Percentiles rank a stretch among this genome's conserved stretches.
Evolutionary conservation across 2,113 vertebrate species (phyloP).

Genomic region (Hippopotamus amphibius): DNA sequence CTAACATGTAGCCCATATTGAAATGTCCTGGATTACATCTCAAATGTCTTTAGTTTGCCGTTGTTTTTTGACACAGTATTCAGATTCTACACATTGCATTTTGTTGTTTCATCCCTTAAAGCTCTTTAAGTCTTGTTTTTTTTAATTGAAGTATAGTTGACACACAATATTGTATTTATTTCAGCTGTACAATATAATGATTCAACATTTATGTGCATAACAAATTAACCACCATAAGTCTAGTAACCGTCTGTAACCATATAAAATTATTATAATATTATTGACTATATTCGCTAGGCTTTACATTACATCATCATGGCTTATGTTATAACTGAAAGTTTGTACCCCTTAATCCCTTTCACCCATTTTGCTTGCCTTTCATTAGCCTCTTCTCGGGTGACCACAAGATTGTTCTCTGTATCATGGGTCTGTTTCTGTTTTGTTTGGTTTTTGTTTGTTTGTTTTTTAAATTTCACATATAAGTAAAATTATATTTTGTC

Average conservation of each 20-base stretch:
- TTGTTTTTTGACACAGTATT: not conserved
- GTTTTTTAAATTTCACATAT: not conserved
- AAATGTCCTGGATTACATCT: not conserved
- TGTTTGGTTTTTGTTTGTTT: not conserved
- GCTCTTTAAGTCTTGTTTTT: not conserved
- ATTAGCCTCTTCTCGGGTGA: not conserved
- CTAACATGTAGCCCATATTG: not conserved
- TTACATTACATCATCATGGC: not conserved
- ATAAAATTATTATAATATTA: not conserved
- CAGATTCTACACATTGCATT: not conserved
- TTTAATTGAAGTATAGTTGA: not conserved
- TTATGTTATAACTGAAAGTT: not conserved
- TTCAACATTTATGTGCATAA: not conserved
- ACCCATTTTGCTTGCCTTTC: not conserved
- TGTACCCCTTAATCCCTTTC: not conserved
- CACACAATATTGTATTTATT: not conserved
- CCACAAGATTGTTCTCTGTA: not conserved
- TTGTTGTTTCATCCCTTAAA: not conserved
- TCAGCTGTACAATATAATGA: not conserved
- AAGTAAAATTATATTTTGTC: not conserved
- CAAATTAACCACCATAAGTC: not conserved
- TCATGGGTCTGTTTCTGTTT: not conserved
- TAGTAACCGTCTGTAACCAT: not conserved
- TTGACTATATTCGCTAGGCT: not conserved
- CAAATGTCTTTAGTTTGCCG: not conserved